Evolutionary conservation across 2,888 invertebrate genomes (phyloP), one percentile per base, ranked within the genome.

Genomic region (Microctonus brassicae): DNA sequence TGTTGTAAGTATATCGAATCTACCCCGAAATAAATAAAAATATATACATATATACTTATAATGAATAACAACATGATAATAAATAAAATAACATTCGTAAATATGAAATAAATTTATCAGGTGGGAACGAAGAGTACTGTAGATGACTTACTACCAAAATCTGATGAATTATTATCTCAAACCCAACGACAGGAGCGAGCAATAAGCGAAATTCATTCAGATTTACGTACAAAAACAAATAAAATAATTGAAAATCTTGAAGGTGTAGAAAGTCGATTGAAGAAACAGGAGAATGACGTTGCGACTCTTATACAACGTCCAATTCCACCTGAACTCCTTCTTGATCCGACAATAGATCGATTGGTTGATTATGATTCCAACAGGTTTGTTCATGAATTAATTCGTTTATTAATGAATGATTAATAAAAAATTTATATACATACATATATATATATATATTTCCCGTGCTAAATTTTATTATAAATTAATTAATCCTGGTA

Each of bases 101-200:
- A 2, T 13, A 13, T 57, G 1, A 29, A 55, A 34, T 26, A 24
- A 61, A 3, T 57, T 58, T 26, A 53, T 34, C 69, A 86, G 86
- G 79, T 95, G 0, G 95, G 95, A 13, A 95, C 95, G 2, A 96
- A 96, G 84, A 95, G 94, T 81, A 94, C 95, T 0, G 95, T 96
- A 0, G 95, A 96, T 85, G 93, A 95, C 85, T 89, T 96, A 65
- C 91, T 96, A 47, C 95, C 96, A 0, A 96, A 96, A 88, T 95
- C 95, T 0, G 95, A 96, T 83, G 95, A 95, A 80, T 88, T 96
- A 5, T 88, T 96, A 13, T 94, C 94, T 0, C 95, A 96, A 86
- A 95, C 95, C 0, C 95, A 95, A 81, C 89, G 96, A 1, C 96
- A 96, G 83, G 95, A 96, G 83, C 90, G 96, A 6, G 95, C 95